Evolutionary conservation across 2,888 invertebrate species (phyloP).

Genomic region (Pocota personata): DNA sequence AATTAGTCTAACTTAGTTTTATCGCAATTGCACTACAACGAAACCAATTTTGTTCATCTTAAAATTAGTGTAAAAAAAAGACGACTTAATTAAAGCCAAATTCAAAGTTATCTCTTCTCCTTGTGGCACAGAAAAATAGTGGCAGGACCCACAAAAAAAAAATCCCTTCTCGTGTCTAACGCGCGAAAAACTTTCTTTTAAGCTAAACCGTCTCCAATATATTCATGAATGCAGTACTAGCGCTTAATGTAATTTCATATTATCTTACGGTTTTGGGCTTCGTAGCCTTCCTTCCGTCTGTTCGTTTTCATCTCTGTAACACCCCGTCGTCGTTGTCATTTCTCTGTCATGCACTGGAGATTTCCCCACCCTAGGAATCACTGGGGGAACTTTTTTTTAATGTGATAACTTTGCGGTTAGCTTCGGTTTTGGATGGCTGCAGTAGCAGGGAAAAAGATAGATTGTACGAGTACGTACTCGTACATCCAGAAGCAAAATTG

Average conservation of each 20-base stretch:
- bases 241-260: conserved; percentile 63
- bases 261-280: conserved; percentile 53
- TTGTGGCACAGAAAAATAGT: background rate
- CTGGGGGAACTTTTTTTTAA: conserved; percentile 1
- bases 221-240: conserved; percentile 63
- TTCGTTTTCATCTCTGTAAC: conserved; percentile 30
- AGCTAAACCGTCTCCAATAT: conserved; percentile 22
- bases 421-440: background rate
- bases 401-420: conserved; percentile 8
- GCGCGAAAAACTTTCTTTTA: background rate
- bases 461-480: background rate
- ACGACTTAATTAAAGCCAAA: conserved; percentile 56
- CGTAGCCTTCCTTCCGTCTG: conserved; percentile 27
- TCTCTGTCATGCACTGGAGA: conserved; percentile 49
- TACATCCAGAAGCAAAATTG: background rate
- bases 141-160: background rate
- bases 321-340: conserved; percentile 35
- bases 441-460: background rate
- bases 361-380: background rate
- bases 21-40: conserved; percentile 30
- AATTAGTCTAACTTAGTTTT: conserved; percentile 45
- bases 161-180: background rate
- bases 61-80: background rate
- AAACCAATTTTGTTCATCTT: conserved; percentile 12
- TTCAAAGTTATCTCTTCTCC: conserved; percentile 36